phyloP scores from a whole-genome alignment of 2,113 vertebrate species.

The Dipodomys ordii region DNA sequence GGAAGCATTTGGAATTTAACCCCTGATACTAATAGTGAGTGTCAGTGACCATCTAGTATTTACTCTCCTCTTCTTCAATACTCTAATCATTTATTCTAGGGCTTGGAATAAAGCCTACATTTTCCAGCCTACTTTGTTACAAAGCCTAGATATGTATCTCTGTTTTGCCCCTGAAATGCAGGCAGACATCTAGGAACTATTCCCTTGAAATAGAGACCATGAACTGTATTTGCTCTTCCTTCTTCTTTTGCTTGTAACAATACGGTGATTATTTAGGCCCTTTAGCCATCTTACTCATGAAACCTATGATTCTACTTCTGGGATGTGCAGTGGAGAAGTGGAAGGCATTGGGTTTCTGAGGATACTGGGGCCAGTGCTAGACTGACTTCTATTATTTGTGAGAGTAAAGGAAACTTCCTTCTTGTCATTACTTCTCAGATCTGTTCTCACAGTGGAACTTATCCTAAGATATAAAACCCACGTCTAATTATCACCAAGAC shows the following conservation, averaged over 20 bases:
- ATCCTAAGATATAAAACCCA: conserved; percentile 7
- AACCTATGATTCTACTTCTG: neutral
- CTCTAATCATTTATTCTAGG: neutral
- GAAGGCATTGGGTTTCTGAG: neutral
- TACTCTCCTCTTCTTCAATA: neutral
- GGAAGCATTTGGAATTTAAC: neutral
- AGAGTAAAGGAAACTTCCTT: neutral
- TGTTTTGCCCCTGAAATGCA: neutral
- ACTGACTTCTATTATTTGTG: neutral
- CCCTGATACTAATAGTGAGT: neutral
- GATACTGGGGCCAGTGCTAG: neutral
- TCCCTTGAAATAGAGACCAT: neutral
- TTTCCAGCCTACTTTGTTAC: neutral
- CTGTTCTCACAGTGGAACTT: conserved; percentile 33
- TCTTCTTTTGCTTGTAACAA: neutral
- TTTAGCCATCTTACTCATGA: neutral
- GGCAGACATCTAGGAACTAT: neutral
- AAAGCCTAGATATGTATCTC: neutral
- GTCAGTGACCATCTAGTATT: neutral
- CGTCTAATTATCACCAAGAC: conserved; percentile 37
- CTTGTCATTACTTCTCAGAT: conserved; percentile 15
- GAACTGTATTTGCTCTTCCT: neutral
- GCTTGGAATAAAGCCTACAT: neutral
- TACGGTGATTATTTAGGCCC: neutral
- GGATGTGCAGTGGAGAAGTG: neutral